A percentile compares a stretch with the other conserved stretches of the same genome.
These are phyloP conservation scores for Diarsia dahlii DNA, from an alignment of 2,888 invertebrate species.

Conservation along the genomic window DNA sequence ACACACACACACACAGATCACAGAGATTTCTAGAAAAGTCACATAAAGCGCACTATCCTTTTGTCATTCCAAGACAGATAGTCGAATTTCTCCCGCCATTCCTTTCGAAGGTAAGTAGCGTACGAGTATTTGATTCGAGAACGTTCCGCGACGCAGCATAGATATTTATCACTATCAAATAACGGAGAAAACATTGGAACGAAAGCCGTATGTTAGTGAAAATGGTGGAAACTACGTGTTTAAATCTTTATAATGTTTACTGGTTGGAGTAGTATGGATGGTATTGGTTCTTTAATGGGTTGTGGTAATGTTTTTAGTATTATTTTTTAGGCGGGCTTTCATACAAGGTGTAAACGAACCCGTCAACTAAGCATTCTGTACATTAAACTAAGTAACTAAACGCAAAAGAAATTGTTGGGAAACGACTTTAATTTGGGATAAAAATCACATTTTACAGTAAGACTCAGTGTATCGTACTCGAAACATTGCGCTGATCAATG, in stretches of 20 bases:
- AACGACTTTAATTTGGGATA: too few relatives aligned
- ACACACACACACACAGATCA: not conserved
- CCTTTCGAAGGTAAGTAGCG: constrained; percentile 26
- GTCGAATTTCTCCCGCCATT: constrained; percentile 24
- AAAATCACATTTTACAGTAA: too few relatives aligned
- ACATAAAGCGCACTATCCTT: constrained; percentile 18
- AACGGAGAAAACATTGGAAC: constrained; percentile 28
- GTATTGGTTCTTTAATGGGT: not conserved
- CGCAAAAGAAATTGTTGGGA: too few relatives aligned
- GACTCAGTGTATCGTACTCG: too few relatives aligned
- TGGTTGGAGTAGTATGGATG: constrained; percentile 8
- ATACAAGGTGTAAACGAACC: too few relatives aligned
- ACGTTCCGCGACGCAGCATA: constrained; percentile 7
- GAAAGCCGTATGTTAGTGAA: constrained; percentile 24
- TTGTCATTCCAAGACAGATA: constrained; percentile 45
- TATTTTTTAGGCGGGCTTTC: not conserved
- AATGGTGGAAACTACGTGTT: constrained; percentile 20
- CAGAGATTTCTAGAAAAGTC: not conserved
- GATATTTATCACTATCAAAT: constrained; percentile 55
- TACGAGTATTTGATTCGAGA: constrained; percentile 34
- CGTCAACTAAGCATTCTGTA: too few relatives aligned
- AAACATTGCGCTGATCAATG: too few relatives aligned
- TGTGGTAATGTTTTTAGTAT: not conserved
- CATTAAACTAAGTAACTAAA: too few relatives aligned
- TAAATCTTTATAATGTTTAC: constrained; percentile 26